phyloP scores from a whole-genome alignment of 2,113 vertebrate genomes.

The Tenebrosternarchus preto region DNA sequence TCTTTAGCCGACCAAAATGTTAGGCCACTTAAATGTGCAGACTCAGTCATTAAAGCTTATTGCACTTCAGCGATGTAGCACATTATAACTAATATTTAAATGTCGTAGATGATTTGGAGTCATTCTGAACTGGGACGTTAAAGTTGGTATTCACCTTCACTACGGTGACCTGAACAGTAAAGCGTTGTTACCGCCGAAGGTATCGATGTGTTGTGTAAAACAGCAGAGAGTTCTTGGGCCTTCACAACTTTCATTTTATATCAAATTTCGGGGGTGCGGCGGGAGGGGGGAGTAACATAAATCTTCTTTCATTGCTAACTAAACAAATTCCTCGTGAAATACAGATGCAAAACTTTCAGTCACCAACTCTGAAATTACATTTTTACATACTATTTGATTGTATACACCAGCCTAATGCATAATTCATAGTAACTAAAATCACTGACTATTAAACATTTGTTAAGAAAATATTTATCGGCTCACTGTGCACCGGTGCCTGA shows the following conservation, averaged over 20 bases:
- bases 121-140: too few relatives aligned
- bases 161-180: background rate
- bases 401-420: background rate
- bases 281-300: too few relatives aligned
- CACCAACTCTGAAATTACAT: background rate
- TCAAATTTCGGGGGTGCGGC: background rate
- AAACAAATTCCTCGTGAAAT: conserved; percentile 11
- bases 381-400: background rate
- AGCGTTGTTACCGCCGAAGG: background rate
- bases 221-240: background rate
- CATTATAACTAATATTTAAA: too few relatives aligned
- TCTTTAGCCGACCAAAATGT: conserved; percentile 5
- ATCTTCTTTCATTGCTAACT: background rate
- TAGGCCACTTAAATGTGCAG: background rate
- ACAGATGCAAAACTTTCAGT: background rate
- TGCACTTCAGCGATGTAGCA: background rate
- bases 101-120: too few relatives aligned
- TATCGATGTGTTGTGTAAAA: background rate
- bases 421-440: background rate
- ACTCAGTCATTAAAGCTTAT: background rate
- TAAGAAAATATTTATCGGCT: conserved; percentile 13
- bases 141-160: conserved; percentile 1
- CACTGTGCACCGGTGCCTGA: background rate
- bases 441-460: conserved; percentile 5
- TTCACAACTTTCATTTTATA: conserved; percentile 2